Percentiles rank a stretch among this genome's conserved stretches.
phyloP scores from a whole-genome alignment of 2,113 vertebrate species.

The Tapirus terrestris region DNA sequence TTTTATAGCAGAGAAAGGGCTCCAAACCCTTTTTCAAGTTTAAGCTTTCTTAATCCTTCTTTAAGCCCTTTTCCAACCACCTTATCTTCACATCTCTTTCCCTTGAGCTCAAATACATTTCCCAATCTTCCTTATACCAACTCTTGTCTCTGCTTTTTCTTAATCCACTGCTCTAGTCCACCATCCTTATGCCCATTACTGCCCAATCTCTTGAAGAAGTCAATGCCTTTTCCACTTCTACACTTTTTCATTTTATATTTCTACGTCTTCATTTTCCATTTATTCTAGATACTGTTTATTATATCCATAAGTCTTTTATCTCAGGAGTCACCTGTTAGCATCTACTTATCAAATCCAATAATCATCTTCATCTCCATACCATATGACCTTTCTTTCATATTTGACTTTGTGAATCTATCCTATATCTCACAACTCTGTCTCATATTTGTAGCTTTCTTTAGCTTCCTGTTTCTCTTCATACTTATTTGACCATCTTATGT shows the following conservation, averaged over 20 bases:
- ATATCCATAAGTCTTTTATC: not conserved
- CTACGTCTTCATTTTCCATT: not conserved
- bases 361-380: not conserved
- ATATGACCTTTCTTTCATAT: not conserved
- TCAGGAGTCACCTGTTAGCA: not conserved
- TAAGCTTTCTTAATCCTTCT: not conserved
- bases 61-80: not conserved
- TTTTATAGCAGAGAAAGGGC: not conserved
- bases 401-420: not conserved
- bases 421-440: not conserved
- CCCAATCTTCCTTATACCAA: not conserved
- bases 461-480: not conserved
- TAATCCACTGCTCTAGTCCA: not conserved
- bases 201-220: not conserved
- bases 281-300: not conserved
- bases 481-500: not conserved
- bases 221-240: not conserved
- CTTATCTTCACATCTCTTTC: not conserved
- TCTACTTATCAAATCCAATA: not conserved
- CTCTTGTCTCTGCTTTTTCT: not conserved
- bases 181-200: not conserved
- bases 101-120: not conserved
- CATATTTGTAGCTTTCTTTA: not conserved
- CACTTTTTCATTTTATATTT: not conserved
- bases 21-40: not conserved